phyloP scores from a whole-genome alignment of 2,797 vertebrate genomes.

The Myotis planiceps region DNA sequence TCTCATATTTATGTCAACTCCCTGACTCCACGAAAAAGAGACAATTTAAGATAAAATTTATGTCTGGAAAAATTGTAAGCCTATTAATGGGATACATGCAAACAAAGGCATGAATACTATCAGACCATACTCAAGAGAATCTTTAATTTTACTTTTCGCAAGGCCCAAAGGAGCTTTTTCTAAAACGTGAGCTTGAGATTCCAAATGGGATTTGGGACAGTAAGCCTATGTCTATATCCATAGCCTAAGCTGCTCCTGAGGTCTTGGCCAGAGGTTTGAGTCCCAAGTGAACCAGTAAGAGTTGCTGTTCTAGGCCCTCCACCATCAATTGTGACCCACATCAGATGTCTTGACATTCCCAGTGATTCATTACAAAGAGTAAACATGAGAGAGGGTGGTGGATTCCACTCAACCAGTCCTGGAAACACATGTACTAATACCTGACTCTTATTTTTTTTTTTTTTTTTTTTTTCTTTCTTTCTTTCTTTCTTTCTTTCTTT shows the following conservation, averaged over 20 bases:
- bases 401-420: background rate
- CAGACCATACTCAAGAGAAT: background rate
- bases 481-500: background rate
- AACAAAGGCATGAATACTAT: background rate
- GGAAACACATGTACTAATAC: background rate
- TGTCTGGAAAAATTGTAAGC: background rate
- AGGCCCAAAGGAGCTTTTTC: background rate
- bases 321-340: background rate
- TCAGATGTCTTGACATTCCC: background rate
- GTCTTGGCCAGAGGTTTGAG: background rate
- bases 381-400: background rate
- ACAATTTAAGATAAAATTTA: slow-evolving; percentile 1
- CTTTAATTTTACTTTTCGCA: background rate
- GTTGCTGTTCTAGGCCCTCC: background rate
- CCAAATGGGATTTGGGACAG: background rate
- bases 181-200: slow-evolving; percentile 13
- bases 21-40: background rate
- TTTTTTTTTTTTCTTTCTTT: background rate
- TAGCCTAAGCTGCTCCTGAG: background rate
- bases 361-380: background rate
- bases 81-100: background rate
- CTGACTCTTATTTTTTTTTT: background rate
- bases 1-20: background rate
- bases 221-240: background rate
- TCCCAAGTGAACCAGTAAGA: background rate